Conservation (phyloP, 2,888 invertebrate genomes). For the Metellina segmentata region DNA sequence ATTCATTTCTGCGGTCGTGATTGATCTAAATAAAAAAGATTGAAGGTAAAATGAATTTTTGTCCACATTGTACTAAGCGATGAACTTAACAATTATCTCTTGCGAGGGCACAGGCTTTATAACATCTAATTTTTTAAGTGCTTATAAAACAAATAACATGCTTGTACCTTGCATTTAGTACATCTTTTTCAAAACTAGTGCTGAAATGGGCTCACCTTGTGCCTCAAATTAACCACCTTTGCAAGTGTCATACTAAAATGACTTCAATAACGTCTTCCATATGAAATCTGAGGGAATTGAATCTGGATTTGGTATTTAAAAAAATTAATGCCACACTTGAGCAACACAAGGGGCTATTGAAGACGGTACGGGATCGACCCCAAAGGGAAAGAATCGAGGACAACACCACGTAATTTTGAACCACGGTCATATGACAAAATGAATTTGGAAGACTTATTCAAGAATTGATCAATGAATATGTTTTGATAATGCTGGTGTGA, state of each 20-base stretch:
- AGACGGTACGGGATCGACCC: no score
- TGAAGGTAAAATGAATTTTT: background rate
- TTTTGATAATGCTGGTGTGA: no score
- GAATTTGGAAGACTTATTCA: no score
- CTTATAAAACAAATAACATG: background rate
- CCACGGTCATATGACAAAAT: no score
- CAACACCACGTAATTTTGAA: no score
- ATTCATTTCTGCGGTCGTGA: background rate
- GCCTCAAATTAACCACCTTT: background rate
- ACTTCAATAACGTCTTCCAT: background rate
- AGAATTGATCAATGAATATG: no score
- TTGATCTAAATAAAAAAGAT: background rate
- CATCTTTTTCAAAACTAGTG: background rate
- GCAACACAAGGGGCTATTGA: no score
- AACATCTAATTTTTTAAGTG: background rate
- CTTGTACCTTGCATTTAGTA: background rate
- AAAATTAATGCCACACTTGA: no score
- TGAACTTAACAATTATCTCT: background rate
- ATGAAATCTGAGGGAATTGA: background rate
- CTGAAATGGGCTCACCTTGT: background rate
- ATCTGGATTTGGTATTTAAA: background rate
- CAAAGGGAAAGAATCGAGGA: no score
- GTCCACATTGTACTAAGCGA: background rate
- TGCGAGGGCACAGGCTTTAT: background rate
- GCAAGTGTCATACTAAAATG: background rate